phyloP scores from a whole-genome alignment of 2,113 vertebrate species.

The Varanus komodoensis region DNA sequence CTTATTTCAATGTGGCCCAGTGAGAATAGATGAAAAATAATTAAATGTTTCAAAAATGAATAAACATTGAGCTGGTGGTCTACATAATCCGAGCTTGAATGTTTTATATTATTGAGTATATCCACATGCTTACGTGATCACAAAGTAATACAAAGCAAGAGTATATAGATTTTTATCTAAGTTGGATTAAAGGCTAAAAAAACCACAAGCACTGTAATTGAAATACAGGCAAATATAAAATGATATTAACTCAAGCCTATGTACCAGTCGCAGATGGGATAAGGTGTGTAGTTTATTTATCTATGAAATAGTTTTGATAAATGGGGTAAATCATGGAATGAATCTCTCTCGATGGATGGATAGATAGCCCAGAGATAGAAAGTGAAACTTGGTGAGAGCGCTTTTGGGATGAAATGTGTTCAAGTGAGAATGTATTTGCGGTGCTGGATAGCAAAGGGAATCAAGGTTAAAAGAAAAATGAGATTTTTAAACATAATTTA shows the following conservation, averaged over 20 bases:
- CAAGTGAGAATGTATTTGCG: not conserved
- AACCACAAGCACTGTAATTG: not conserved
- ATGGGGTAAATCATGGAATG: too few species aligned
- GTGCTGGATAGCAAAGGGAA: not conserved
- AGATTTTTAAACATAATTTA: not conserved
- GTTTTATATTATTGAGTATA: too few species aligned
- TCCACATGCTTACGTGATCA: too few species aligned
- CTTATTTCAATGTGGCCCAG: not conserved
- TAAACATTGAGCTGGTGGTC: too few species aligned
- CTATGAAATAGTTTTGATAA: too few species aligned
- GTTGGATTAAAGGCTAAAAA: not conserved
- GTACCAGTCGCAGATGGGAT: not conserved
- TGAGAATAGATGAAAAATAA: not conserved
- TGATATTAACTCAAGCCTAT: not conserved
- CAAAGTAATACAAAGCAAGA: not conserved
- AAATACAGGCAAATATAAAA: not conserved
- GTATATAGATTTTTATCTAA: not conserved
- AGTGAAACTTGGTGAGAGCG: too few species aligned
- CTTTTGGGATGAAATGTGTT: not conserved
- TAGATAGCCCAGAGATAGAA: too few species aligned
- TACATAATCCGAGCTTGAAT: too few species aligned
- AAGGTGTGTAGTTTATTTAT: too few species aligned
- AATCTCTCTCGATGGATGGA: too few species aligned
- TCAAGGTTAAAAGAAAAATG: not conserved
- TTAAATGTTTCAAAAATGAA: not conserved